These are phyloP conservation scores for Globicephala melas DNA, from an alignment of 2,113 vertebrate genomes.

Conservation along the genomic window DNA sequence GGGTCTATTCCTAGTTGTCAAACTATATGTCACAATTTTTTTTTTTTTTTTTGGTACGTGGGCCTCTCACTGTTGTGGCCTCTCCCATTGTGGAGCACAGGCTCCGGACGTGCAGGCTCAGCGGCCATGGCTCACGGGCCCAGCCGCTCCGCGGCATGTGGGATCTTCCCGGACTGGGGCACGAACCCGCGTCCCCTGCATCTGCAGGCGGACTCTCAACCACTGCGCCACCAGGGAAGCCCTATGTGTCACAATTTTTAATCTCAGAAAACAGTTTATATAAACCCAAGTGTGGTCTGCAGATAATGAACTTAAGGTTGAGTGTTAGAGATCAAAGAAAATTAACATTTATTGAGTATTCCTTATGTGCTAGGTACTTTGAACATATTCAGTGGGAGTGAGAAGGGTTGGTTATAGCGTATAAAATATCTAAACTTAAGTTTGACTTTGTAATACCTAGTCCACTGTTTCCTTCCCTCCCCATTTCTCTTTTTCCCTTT, in stretches of 20 bases:
- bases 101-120: no score
- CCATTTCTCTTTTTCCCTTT: neutral
- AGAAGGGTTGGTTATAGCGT: neutral
- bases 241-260: neutral
- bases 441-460: neutral
- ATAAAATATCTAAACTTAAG: neutral
- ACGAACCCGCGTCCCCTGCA: no score
- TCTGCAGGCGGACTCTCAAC: no score
- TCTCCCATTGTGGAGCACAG: no score
- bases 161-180: no score
- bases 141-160: no score
- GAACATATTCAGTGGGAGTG: neutral
- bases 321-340: conserved; percentile 26
- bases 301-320: neutral
- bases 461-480: neutral
- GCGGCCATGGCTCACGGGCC: no score
- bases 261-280: neutral
- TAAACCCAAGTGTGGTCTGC: neutral
- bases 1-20: neutral
- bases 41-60: no score
- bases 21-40: neutral
- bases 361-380: neutral
- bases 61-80: no score
- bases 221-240: no score
- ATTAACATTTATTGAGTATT: neutral